Evolutionary conservation across 2,113 vertebrate species (phyloP).

Genomic region (Otocyon megalotis): DNA sequence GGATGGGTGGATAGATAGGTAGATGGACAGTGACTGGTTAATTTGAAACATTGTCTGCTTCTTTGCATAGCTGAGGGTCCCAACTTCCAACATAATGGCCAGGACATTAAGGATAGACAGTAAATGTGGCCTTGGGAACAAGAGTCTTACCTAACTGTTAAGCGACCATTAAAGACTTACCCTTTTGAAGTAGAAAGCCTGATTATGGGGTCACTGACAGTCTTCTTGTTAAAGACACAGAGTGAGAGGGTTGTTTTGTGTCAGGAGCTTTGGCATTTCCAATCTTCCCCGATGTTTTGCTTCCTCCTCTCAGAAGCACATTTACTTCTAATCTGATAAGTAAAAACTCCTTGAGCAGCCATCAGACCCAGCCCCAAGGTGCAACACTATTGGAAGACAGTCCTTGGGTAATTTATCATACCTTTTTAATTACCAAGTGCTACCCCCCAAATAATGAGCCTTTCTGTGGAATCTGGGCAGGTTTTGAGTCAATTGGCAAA

Average conservation of each 20-base stretch:
- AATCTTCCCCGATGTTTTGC: slow-evolving; percentile 64
- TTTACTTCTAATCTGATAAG: slow-evolving; percentile 79
- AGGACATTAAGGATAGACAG: background rate
- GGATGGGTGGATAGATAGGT: background rate
- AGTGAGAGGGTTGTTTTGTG: slow-evolving; percentile 62
- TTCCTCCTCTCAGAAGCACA: slow-evolving; percentile 69
- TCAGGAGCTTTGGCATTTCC: slow-evolving; percentile 60
- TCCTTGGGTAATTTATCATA: slow-evolving; percentile 73
- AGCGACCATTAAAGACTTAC: slow-evolving; percentile 64
- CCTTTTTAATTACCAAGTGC: slow-evolving; percentile 80
- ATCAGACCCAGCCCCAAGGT: slow-evolving; percentile 62
- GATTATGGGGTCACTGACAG: slow-evolving; percentile 74
- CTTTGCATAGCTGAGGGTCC: background rate
- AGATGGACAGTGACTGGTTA: background rate
- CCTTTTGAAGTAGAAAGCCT: slow-evolving; percentile 51
- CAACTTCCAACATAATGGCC: background rate
- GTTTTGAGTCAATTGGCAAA: slow-evolving; percentile 18
- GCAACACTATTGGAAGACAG: slow-evolving; percentile 68
- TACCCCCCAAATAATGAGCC: slow-evolving; percentile 66
- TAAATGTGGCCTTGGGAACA: background rate
- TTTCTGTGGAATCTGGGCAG: slow-evolving; percentile 67
- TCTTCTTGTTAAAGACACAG: slow-evolving; percentile 75
- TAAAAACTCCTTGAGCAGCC: slow-evolving; percentile 67
- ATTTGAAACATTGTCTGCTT: background rate
- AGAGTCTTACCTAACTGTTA: background rate